Base-by-base conservation (phyloP, 2,888 invertebrate species). In the Capitulum mitella region DNA sequence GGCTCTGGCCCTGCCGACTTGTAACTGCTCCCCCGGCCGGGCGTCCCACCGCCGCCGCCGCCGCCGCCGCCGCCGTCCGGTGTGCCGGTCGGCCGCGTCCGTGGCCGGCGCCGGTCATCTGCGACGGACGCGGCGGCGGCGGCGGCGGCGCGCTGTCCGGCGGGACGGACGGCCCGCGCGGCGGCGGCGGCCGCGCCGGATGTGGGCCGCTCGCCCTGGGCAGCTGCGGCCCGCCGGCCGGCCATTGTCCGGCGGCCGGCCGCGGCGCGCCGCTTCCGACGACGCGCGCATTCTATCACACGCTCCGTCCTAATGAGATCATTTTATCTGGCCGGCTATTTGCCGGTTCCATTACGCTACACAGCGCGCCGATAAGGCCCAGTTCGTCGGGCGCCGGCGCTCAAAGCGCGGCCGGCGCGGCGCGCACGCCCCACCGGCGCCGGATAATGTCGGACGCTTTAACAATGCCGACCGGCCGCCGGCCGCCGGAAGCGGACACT, bases 311-410 rank as follows among this genome's bases (percentile, higher is more conserved):
- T 70, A 70, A 70, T 70, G 70, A 70, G 70, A 70, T 70, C 70
- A 70, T 70, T 70, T 70, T 37, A 70, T 70, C 70, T 70, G 70
- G 70, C 16, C 37, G 22, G 70, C 37, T 37, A 70, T 70, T 34
- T 37, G 70, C 70, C 37, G 70, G 37, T 16, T 37, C 70, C 70
- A 70, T 70, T 70, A 22, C 70, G 70, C 70, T 70, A 32, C 34
- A 32, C 16, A 2, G 70, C 8, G 3, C 8, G 3, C 70, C 70
- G 70, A 70, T 70, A n/a, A 70, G 70, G 10, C 37, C 70, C 22
- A 37, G 22, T 61, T 37, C 37, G 19, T 22, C 37, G 70, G 70
- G 70, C 70, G 70, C 5, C 37, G 32, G 14, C 37, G 37, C 70
- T 70, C 70, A 70, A 70, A 70, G 70, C 70, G 37, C n/a, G 32